Evolutionary conservation across 2,113 vertebrate genomes (phyloP).

Genomic region (Eurystomus gularis): DNA sequence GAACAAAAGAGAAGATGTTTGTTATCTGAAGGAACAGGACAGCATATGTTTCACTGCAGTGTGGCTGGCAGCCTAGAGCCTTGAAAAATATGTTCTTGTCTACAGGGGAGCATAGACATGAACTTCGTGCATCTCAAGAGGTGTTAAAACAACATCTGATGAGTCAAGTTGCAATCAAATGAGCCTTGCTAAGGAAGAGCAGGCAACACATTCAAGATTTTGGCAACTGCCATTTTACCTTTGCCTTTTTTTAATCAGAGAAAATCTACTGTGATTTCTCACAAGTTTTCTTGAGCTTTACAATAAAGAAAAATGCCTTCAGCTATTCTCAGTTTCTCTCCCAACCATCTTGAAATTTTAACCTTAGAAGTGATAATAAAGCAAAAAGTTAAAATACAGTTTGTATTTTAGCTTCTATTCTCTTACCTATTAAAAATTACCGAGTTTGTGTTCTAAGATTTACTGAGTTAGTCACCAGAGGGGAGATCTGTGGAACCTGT

Average conservation of each 20-base stretch:
- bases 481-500: neutral
- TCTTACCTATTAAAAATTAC: neutral
- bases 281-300: neutral
- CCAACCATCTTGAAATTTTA: neutral
- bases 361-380: neutral
- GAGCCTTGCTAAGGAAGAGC: neutral
- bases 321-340: neutral
- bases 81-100: constrained; percentile 32
- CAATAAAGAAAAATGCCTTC: neutral
- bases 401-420: neutral
- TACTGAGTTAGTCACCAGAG: neutral
- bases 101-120: neutral
- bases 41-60: constrained; percentile 24
- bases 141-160: constrained; percentile 29
- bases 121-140: constrained; percentile 7
- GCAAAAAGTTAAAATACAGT: neutral
- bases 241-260: neutral
- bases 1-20: neutral
- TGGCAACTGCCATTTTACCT: neutral
- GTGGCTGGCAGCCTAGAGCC: neutral
- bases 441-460: neutral
- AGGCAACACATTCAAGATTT: neutral
- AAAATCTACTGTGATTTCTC: neutral
- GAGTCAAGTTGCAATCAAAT: constrained; percentile 25
- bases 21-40: constrained; percentile 17